phyloP scores from a whole-genome alignment of 2,113 vertebrate genomes.

The Cynopterus brachyotis region DNA sequence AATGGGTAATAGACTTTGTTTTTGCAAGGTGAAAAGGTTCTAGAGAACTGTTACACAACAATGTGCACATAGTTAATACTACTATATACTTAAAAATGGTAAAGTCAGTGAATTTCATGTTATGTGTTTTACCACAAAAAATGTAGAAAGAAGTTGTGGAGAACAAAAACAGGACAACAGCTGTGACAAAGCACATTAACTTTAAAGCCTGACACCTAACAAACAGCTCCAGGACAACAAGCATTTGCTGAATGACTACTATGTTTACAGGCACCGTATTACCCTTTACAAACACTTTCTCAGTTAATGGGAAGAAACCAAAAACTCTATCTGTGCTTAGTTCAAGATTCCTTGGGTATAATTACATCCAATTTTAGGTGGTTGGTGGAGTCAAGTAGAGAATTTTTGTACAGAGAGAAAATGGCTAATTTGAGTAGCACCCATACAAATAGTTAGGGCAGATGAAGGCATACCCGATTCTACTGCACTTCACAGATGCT shows the following conservation, averaged over 20 bases:
- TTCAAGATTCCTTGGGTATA: constrained; percentile 3
- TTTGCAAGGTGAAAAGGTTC: not conserved
- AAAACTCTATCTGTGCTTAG: not conserved
- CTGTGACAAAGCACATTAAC: not conserved
- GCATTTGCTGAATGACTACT: not conserved
- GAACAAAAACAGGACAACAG: not conserved
- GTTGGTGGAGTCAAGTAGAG: not conserved
- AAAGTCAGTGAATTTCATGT: not conserved
- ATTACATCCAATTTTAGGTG: not conserved
- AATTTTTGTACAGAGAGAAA: not conserved
- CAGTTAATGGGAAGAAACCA: not conserved
- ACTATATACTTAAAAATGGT: not conserved
- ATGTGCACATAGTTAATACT: not conserved
- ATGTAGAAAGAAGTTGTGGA: not conserved
- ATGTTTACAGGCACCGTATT: not conserved
- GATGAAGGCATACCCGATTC: not conserved
- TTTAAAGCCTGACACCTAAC: not conserved
- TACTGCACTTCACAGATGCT: not conserved
- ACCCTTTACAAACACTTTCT: not conserved
- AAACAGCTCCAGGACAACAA: not conserved
- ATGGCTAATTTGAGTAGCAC: not conserved
- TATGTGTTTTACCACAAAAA: not conserved
- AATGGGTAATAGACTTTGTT: not conserved
- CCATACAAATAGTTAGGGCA: not conserved
- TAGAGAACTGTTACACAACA: not conserved